These are phyloP conservation scores for Eulemur rufifrons DNA, from an alignment of 2,113 vertebrate species.

Conservation along the genomic window DNA sequence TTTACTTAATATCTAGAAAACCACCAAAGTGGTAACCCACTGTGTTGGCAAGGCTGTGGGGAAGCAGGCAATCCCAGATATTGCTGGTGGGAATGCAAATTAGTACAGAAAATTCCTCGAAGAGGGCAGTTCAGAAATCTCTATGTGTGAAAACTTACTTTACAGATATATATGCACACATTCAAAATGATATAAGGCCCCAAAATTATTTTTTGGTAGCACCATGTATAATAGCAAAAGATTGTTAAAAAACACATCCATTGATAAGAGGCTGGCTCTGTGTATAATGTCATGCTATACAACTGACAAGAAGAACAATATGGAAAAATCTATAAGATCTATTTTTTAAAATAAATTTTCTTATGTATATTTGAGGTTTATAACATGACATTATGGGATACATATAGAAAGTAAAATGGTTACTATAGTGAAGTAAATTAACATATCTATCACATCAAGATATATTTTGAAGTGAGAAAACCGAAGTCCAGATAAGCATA, in stretches of 20 bases:
- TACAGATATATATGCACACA: not conserved
- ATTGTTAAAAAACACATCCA: not conserved
- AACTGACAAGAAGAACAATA: not conserved
- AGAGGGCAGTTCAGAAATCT: not conserved
- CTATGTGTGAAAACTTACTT: not conserved
- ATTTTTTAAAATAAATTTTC: not conserved
- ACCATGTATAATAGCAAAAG: not conserved
- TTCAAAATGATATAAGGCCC: not conserved
- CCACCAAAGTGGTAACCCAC: not conserved
- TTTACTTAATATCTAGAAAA: not conserved
- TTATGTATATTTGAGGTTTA: not conserved
- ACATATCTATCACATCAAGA: not conserved
- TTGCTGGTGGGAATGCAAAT: not conserved
- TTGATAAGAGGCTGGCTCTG: not conserved
- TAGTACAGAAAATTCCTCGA: not conserved
- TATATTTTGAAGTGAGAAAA: conserved; percentile 28
- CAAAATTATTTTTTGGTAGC: not conserved
- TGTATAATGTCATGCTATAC: not conserved
- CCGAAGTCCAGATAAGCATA: not conserved
- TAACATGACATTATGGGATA: not conserved
- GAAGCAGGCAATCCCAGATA: not conserved
- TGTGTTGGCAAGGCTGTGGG: not conserved
- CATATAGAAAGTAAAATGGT: not conserved
- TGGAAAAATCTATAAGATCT: not conserved
- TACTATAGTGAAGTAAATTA: not conserved